Percentiles rank a stretch among this genome's conserved stretches.
These are phyloP conservation scores for Drosophila buzzatii DNA, from an alignment of 2,888 invertebrate genomes.

Conservation along the genomic window DNA sequence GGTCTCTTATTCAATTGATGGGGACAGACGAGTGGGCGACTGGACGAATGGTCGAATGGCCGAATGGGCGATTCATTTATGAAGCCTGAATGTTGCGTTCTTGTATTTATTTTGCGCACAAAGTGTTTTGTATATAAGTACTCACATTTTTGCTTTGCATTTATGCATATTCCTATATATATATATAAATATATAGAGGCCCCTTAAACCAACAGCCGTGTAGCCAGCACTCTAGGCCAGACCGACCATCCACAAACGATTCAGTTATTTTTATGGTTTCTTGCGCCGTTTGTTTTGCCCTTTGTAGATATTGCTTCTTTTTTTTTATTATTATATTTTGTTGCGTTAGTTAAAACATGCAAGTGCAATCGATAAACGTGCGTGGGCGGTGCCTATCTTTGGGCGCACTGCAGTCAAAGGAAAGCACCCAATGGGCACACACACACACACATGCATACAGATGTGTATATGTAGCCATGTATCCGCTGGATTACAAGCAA, in stretches of 20 bases:
- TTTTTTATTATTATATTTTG: slow-evolving; percentile 8
- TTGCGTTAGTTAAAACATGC: slow-evolving; percentile 27
- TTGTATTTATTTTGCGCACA: slow-evolving; percentile 53
- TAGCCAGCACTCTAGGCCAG: neutral
- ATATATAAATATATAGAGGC: slow-evolving; percentile 4
- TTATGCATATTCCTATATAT: slow-evolving; percentile 51
- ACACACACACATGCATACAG: slow-evolving; percentile 1
- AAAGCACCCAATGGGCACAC: slow-evolving; percentile 25
- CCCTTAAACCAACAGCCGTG: slow-evolving; percentile 5
- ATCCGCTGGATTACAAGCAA: slow-evolving; percentile 50
- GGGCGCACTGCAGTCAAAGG: slow-evolving; percentile 65
- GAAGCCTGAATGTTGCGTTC: slow-evolving; percentile 59
- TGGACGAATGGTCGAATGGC: neutral
- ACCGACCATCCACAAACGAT: slow-evolving; percentile 8
- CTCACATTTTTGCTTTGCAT: slow-evolving; percentile 64
- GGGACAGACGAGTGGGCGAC: neutral
- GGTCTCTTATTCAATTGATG: slow-evolving; percentile 43
- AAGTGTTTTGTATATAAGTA: slow-evolving; percentile 52
- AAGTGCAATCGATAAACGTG: slow-evolving; percentile 69
- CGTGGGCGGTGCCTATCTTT: slow-evolving; percentile 67
- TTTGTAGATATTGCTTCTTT: slow-evolving; percentile 22
- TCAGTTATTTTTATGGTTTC: slow-evolving; percentile 50
- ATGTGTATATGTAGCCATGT: slow-evolving; percentile 10
- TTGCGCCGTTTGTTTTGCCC: slow-evolving; percentile 34
- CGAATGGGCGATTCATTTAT: slow-evolving; percentile 61